phyloP scores from a whole-genome alignment of 1,140 invertebrate genomes.

The Acromyrmex charruanus region DNA sequence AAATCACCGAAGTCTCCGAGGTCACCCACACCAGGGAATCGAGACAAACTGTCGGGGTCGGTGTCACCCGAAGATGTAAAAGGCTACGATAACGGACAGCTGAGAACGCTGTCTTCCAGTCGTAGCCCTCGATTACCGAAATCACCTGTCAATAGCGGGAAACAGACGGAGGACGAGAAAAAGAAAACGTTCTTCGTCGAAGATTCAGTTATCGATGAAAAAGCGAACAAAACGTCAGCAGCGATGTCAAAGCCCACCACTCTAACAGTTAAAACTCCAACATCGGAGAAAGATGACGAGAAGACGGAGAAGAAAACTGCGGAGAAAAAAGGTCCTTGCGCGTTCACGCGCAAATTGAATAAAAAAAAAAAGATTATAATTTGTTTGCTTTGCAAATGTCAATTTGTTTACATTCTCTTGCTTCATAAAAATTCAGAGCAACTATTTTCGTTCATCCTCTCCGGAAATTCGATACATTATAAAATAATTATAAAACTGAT shows the following conservation, averaged over 20 bases:
- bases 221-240: conserved; percentile 6
- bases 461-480: neutral
- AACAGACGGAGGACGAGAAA: conserved; percentile 74
- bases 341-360: neutral
- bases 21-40: neutral
- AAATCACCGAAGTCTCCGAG: conserved; percentile 21
- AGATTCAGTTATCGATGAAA: conserved; percentile 32
- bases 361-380: neutral
- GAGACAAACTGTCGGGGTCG: conserved; percentile 56
- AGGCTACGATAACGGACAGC: conserved; percentile 80
- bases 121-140: conserved; percentile 63
- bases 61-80: conserved; percentile 71
- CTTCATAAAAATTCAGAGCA: neutral
- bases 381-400: neutral
- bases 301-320: conserved; percentile 25
- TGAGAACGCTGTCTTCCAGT: conserved; percentile 76
- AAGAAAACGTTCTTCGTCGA: conserved; percentile 74
- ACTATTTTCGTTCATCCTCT: neutral
- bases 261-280: conserved; percentile 27
- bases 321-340: conserved; percentile 44
- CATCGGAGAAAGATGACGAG: conserved; percentile 35
- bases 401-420: neutral
- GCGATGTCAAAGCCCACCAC: conserved; percentile 45
- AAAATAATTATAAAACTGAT: conserved; percentile 4
- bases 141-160: conserved; percentile 50